phyloP scores from a whole-genome alignment of 2,113 vertebrate genomes.

The Lonchura striata region DNA sequence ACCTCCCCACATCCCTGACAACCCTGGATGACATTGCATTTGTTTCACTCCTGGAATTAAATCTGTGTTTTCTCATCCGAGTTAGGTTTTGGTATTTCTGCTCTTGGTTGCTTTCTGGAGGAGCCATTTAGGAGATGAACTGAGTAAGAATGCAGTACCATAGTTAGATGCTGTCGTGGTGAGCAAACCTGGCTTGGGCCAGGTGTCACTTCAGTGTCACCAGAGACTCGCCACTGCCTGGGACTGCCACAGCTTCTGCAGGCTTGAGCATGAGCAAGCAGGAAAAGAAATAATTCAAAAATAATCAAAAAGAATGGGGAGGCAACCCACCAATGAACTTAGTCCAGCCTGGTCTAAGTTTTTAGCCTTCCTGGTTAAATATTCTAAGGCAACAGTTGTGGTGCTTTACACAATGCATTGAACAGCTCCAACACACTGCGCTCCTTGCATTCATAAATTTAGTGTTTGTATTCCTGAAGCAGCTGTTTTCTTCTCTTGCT shows the following conservation, averaged over 20 bases:
- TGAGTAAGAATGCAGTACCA: not conserved
- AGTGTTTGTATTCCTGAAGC: slow-evolving; percentile 41
- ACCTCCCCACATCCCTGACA: not conserved
- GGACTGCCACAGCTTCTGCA: not conserved
- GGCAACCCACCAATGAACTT: not conserved
- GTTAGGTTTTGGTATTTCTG: not conserved
- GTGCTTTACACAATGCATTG: slow-evolving; percentile 49
- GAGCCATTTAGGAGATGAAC: not conserved
- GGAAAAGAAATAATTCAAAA: not conserved
- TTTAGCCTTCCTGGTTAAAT: slow-evolving; percentile 24
- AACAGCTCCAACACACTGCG: slow-evolving; percentile 51
- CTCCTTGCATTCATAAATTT: slow-evolving; percentile 54
- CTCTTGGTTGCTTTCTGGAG: not conserved
- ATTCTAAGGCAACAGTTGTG: slow-evolving; percentile 1
- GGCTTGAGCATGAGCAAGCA: not conserved
- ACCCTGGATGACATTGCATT: not conserved
- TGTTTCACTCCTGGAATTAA: not conserved
- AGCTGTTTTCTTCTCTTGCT: slow-evolving; percentile 32
- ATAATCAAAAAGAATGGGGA: not conserved
- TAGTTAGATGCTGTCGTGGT: not conserved
- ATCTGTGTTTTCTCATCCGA: not conserved
- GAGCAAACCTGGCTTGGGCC: not conserved
- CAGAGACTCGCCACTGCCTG: not conserved
- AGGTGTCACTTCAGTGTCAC: not conserved
- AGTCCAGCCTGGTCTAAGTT: not conserved